These are phyloP conservation scores for Chlorops oryzae DNA, from an alignment of 1,140 invertebrate genomes.

Conservation along the genomic window DNA sequence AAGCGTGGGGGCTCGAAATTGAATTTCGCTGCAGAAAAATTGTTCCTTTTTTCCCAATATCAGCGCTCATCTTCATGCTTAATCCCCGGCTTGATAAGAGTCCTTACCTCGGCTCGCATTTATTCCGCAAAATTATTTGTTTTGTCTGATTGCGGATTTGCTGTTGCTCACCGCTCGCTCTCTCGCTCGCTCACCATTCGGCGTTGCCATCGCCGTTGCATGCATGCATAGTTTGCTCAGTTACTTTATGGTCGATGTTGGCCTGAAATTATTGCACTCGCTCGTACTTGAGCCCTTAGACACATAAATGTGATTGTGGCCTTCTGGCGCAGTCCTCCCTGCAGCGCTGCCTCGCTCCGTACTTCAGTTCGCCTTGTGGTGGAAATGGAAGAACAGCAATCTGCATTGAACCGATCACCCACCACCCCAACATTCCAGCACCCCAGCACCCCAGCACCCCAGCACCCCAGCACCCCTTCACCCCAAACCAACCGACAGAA, in stretches of 20 bases:
- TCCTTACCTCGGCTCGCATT: too few relatives aligned
- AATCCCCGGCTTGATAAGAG: too few relatives aligned
- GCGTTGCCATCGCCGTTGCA: too few relatives aligned
- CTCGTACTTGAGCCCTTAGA: background rate
- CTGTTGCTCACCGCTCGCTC: conserved; percentile 16
- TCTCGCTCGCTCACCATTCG: too few relatives aligned
- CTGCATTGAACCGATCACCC: too few relatives aligned
- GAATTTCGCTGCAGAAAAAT: too few relatives aligned
- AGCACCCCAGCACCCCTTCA: background rate
- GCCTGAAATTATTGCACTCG: conserved; percentile 8
- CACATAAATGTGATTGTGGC: conserved; percentile 11
- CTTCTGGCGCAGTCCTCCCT: conserved; percentile 12
- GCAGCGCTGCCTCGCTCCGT: conserved; percentile 32
- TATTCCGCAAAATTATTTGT: conserved; percentile 46
- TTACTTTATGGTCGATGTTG: conserved; percentile 33
- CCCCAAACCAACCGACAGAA: background rate
- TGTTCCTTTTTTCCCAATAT: too few relatives aligned
- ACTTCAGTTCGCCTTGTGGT: background rate
- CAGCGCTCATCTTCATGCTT: too few relatives aligned
- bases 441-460: too few relatives aligned
- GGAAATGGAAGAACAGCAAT: too few relatives aligned
- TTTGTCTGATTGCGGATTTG: conserved; percentile 48
- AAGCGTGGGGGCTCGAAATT: too few relatives aligned
- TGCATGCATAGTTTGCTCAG: conserved; percentile 45
- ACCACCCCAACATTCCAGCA: too few relatives aligned